Percentiles rank a stretch among this genome's conserved stretches.
These are phyloP conservation scores for Sylvia atricapilla DNA, from an alignment of 2,113 vertebrate species.

Conservation along the genomic window DNA sequence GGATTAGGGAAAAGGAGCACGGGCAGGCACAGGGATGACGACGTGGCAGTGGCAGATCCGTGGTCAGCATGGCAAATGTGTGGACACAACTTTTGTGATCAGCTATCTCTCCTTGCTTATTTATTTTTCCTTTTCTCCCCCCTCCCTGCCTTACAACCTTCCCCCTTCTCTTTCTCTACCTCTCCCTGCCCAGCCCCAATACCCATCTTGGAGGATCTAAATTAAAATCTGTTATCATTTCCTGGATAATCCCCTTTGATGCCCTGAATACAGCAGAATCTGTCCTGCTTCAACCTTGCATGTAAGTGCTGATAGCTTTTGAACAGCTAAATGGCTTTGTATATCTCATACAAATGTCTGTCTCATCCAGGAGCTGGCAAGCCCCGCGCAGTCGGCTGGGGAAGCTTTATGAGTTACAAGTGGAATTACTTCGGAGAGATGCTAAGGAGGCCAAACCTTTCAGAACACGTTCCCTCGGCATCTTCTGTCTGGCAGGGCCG, in stretches of 20 bases:
- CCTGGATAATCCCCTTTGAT: slow-evolving; percentile 77
- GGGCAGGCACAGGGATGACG: background rate
- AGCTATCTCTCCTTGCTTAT: background rate
- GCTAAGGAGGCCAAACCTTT: slow-evolving; percentile 29
- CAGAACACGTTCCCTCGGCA: background rate
- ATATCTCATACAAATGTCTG: slow-evolving; percentile 61
- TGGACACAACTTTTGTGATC: background rate
- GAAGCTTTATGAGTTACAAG: slow-evolving; percentile 53
- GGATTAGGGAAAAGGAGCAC: background rate
- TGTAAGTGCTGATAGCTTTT: slow-evolving; percentile 70
- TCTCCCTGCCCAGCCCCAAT: background rate
- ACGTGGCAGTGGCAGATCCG: background rate
- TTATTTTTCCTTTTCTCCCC: background rate
- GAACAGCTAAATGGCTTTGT: slow-evolving; percentile 69
- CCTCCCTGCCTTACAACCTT: background rate
- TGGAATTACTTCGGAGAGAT: slow-evolving; percentile 51
- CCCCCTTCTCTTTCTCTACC: background rate
- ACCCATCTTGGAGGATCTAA: slow-evolving; percentile 72
- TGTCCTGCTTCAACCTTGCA: slow-evolving; percentile 63
- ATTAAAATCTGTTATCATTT: slow-evolving; percentile 80
- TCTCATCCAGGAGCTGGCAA: slow-evolving; percentile 38
- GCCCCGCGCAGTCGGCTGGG: slow-evolving; percentile 6
- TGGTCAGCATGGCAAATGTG: background rate
- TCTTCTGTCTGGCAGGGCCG: background rate
- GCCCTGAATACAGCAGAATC: slow-evolving; percentile 62